Percentiles rank a stretch among this genome's conserved stretches.
These are phyloP conservation scores for Drosophila silvestris DNA, from an alignment of 2,888 invertebrate species.

Conservation along the genomic window DNA sequence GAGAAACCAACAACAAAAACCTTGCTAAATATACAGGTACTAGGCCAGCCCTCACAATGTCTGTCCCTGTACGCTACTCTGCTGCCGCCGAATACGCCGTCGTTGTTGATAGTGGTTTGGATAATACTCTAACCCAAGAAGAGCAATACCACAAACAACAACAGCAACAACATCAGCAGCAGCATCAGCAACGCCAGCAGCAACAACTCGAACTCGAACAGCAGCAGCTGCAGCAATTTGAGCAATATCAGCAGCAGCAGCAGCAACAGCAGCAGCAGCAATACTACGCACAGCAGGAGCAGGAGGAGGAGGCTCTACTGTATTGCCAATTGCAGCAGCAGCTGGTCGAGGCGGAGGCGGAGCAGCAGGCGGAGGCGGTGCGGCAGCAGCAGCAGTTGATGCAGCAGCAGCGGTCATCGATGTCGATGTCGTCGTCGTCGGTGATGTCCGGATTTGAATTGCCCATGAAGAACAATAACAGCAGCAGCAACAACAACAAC, in stretches of 20 bases:
- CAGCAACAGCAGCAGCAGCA: constrained; percentile 51
- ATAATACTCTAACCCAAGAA: constrained; percentile 83
- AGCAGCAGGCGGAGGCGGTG: constrained; percentile 54
- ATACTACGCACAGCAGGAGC: constrained; percentile 49
- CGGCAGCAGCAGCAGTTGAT: constrained; percentile 84
- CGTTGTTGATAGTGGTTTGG: constrained; percentile 85
- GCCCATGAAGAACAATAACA: constrained; percentile 42
- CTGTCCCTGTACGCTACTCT: constrained; percentile 86
- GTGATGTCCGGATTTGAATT: constrained; percentile 71
- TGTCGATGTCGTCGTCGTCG: constrained; percentile 81
- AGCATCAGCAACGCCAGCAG: constrained; percentile 45
- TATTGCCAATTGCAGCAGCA: constrained; percentile 76
- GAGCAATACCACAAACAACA: constrained; percentile 82
- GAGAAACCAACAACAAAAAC: constrained; percentile 46
- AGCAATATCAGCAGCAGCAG: constrained; percentile 65
- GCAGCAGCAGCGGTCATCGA: constrained; percentile 84
- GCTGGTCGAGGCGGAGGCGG: constrained; percentile 58
- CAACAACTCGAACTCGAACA: constrained; percentile 39
- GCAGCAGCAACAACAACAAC: constrained; percentile 33
- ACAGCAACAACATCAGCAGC: constrained; percentile 64
- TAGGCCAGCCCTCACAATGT: constrained; percentile 86
- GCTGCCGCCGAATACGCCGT: constrained; percentile 85
- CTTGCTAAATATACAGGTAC: constrained; percentile 83
- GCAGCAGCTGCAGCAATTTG: constrained; percentile 66
- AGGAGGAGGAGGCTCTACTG: constrained; percentile 62